These are phyloP conservation scores for Epinephelus coioides DNA, from an alignment of 2,797 vertebrate genomes.

Conservation along the genomic window DNA sequence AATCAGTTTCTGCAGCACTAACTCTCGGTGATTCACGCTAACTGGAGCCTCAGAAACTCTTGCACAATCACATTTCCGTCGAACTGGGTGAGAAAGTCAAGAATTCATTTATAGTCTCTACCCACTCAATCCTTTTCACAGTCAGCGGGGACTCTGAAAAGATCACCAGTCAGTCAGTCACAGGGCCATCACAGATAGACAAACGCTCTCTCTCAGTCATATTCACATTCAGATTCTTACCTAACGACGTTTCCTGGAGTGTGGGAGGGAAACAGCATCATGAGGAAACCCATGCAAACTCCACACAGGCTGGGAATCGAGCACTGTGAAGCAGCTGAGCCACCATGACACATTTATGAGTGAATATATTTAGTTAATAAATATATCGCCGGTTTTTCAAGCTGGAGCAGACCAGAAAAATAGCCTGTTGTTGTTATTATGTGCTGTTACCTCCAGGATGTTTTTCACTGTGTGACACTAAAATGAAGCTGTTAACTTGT, in stretches of 20 bases:
- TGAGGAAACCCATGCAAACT: constrained; percentile 49
- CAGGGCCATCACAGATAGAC: constrained; percentile 57
- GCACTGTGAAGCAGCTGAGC: constrained; percentile 26
- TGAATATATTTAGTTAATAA: background rate
- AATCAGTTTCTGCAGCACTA: constrained; percentile 42
- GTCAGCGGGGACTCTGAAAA: constrained; percentile 50
- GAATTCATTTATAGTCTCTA: constrained; percentile 63
- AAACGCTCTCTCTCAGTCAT: constrained; percentile 38
- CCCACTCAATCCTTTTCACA: constrained; percentile 66
- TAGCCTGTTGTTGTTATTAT: background rate
- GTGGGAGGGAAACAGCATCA: constrained; percentile 53
- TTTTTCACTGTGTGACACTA: constrained; percentile 22
- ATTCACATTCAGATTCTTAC: constrained; percentile 47
- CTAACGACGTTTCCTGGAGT: constrained; percentile 50
- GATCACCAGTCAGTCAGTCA: constrained; percentile 66
- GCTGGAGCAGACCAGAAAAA: background rate
- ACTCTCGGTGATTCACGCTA: constrained; percentile 53
- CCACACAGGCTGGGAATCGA: constrained; percentile 25
- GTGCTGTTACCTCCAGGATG: constrained; percentile 2
- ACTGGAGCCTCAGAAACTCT: constrained; percentile 46
- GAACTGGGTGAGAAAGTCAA: constrained; percentile 59
- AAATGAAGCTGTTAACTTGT: constrained; percentile 7
- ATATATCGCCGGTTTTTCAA: background rate
- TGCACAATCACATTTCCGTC: constrained; percentile 50
- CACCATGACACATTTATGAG: constrained; percentile 13